Evolutionary conservation across 2,113 vertebrate genomes (phyloP).

Genomic region (Nanger granti): DNA sequence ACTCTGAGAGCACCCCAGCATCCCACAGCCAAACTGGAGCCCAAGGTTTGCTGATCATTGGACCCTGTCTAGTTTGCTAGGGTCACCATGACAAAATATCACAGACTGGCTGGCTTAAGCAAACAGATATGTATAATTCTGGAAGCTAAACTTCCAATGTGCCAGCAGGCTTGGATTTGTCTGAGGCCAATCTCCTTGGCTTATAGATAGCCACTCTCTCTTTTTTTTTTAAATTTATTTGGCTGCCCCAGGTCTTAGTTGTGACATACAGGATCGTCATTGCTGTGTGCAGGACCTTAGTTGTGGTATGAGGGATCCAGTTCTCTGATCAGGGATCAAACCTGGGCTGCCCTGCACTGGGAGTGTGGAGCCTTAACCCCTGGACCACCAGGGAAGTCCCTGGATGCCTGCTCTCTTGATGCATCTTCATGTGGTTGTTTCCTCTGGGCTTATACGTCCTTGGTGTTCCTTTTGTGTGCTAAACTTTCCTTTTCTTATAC

Average conservation of each 20-base stretch:
- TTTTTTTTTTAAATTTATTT: background rate
- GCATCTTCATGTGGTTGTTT: background rate
- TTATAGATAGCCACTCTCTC: background rate
- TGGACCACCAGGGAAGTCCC: background rate
- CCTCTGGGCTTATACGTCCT: background rate
- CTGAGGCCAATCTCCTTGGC: background rate
- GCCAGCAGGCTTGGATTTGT: background rate
- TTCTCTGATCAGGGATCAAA: background rate
- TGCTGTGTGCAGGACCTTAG: background rate
- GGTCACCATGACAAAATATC: background rate
- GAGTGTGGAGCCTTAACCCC: background rate
- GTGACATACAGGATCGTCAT: background rate
- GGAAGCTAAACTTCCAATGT: background rate
- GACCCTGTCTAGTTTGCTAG: background rate
- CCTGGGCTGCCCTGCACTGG: background rate
- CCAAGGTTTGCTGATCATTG: background rate
- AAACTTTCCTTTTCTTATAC: constrained; percentile 23
- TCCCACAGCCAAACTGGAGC: background rate
- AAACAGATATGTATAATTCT: background rate
- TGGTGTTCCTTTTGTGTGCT: background rate
- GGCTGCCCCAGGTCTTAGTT: background rate
- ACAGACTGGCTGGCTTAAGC: background rate
- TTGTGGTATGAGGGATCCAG: background rate
- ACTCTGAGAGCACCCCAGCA: background rate
- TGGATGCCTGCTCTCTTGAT: background rate